Conservation (phyloP, 2,797 vertebrate genomes). For the Vultur gryphus region DNA sequence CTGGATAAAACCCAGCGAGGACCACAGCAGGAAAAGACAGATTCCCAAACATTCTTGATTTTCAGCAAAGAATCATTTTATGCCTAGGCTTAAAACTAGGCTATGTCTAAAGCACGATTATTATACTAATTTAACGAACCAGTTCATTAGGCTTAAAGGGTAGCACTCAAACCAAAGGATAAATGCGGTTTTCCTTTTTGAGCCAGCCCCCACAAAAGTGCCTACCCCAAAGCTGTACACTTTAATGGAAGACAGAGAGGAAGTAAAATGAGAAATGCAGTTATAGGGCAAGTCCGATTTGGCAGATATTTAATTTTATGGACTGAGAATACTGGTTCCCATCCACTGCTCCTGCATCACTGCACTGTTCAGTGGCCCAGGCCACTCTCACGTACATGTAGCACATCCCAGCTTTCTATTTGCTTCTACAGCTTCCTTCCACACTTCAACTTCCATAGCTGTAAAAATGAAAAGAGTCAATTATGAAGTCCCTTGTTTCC, state of each 20-base stretch:
- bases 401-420: neutral
- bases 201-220: neutral
- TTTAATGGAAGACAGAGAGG: neutral
- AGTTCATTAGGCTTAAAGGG: neutral
- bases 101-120: neutral
- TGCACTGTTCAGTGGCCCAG: neutral
- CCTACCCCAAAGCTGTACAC: neutral
- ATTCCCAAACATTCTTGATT: constrained; percentile 9
- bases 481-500: neutral
- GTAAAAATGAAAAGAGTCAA: neutral
- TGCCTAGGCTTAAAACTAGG: neutral
- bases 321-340: neutral
- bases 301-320: neutral
- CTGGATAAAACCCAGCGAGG: neutral
- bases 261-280: neutral
- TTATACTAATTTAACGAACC: neutral
- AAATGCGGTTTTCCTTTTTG: neutral
- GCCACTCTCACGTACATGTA: neutral
- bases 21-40: constrained; percentile 13
- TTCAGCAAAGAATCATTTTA: constrained; percentile 9
- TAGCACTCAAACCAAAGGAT: neutral
- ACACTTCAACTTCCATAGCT: neutral
- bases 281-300: neutral
- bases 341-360: neutral
- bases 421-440: neutral